Conservation (phyloP, 2,888 invertebrate genomes). For the Leucoma salicis region DNA sequence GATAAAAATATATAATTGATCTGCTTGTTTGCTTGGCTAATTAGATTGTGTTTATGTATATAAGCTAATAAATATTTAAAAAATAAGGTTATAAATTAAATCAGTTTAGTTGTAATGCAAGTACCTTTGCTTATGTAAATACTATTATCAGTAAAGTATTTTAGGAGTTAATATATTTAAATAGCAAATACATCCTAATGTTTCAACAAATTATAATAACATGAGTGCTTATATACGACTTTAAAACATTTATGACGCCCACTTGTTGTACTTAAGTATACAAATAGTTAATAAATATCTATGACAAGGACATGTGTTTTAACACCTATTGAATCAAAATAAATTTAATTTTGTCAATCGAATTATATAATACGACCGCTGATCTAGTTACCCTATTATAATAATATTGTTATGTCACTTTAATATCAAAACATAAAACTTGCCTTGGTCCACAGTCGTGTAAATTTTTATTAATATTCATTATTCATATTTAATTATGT, state of each 20-base stretch:
- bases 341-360: too few relatives aligned
- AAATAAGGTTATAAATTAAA: slow-evolving; percentile 1
- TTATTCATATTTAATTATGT: too few relatives aligned
- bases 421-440: too few relatives aligned
- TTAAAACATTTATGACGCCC: slow-evolving; percentile 15
- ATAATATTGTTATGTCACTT: too few relatives aligned
- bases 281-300: slow-evolving; percentile 29
- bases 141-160: background rate
- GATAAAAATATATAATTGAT: too few relatives aligned
- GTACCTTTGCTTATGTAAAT: slow-evolving; percentile 1
- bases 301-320: slow-evolving; percentile 28
- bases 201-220: slow-evolving; percentile 21
- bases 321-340: slow-evolving; percentile 20
- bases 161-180: background rate
- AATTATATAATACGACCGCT: too few relatives aligned
- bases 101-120: background rate
- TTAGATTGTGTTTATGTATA: background rate
- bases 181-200: slow-evolving; percentile 9
- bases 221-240: slow-evolving; percentile 8
- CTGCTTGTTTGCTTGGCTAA: background rate
- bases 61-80: background rate
- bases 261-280: slow-evolving; percentile 20
- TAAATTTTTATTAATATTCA: too few relatives aligned
- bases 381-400: too few relatives aligned
- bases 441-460: too few relatives aligned